phyloP scores from a whole-genome alignment of 2,888 invertebrate genomes.

The Phaonia tiefii region DNA sequence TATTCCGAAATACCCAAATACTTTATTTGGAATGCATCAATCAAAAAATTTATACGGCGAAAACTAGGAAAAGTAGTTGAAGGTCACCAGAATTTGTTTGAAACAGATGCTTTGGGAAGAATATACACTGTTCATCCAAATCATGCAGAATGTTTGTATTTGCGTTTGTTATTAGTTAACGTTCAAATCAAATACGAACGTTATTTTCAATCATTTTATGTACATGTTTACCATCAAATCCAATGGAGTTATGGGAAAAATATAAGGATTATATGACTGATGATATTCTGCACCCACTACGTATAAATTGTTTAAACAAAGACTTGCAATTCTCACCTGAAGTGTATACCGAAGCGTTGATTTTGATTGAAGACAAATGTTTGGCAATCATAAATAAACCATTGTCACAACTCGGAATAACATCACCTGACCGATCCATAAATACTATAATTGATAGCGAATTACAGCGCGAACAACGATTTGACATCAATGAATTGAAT shows the following conservation, averaged over 20 bases:
- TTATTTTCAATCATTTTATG: slow-evolving; percentile 33
- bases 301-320: slow-evolving; percentile 17
- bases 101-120: slow-evolving; percentile 23
- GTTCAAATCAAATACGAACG: slow-evolving; percentile 37
- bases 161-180: slow-evolving; percentile 14
- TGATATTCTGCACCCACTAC: not conserved
- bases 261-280: slow-evolving; percentile 21
- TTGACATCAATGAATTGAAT: slow-evolving; percentile 29
- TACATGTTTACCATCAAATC: slow-evolving; percentile 32
- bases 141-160: slow-evolving; percentile 14
- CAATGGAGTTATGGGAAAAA: slow-evolving; percentile 33
- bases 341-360: slow-evolving; percentile 13
- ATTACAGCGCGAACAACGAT: slow-evolving; percentile 49
- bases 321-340: slow-evolving; percentile 19
- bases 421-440: not conserved
- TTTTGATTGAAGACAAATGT: slow-evolving; percentile 40
- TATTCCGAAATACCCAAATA: not conserved
- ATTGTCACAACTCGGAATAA: slow-evolving; percentile 1
- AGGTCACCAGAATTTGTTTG: slow-evolving; percentile 9
- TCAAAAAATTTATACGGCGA: slow-evolving; percentile 13
- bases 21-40: not conserved
- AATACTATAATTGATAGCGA: slow-evolving; percentile 40
- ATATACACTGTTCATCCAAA: slow-evolving; percentile 24
- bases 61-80: slow-evolving; percentile 11
- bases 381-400: slow-evolving; percentile 31